phyloP scores from a whole-genome alignment of 2,797 vertebrate species.

The Botia kubotai region DNA sequence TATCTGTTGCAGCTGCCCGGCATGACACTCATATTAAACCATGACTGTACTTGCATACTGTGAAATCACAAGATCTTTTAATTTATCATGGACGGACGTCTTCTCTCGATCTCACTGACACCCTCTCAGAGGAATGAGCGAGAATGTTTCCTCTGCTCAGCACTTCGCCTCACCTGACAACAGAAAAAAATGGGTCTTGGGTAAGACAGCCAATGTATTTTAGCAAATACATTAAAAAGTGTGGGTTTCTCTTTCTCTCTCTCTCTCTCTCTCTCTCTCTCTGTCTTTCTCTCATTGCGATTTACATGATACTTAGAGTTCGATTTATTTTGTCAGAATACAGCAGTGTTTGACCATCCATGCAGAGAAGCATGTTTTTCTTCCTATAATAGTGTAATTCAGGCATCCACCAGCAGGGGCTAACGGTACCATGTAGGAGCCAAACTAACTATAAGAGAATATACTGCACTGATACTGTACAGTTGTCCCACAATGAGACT shows the following conservation, averaged over 20 bases:
- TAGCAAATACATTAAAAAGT: not conserved
- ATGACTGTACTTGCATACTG: conserved; percentile 22
- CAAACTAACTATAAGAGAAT: too few species aligned
- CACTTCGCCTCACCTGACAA: not conserved
- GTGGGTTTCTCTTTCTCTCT: not conserved
- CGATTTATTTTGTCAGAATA: too few species aligned
- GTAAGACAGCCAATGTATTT: conserved; percentile 1
- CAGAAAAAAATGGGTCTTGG: not conserved
- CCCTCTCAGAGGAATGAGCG: not conserved
- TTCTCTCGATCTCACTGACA: conserved; percentile 1
- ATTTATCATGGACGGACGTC: conserved; percentile 14
- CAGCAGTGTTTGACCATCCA: too few species aligned
- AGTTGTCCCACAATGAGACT: too few species aligned
- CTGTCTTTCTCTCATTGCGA: not conserved
- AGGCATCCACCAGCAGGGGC: too few species aligned
- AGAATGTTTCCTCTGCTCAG: conserved; percentile 3
- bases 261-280: not conserved
- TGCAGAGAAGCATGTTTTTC: too few species aligned
- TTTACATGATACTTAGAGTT: too few species aligned
- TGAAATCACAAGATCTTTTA: conserved; percentile 41
- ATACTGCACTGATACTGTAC: too few species aligned
- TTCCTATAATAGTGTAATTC: too few species aligned
- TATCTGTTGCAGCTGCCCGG: not conserved
- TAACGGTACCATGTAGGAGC: too few species aligned
- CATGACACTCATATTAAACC: conserved; percentile 36